phyloP scores from a whole-genome alignment of 2,797 vertebrate species.

The Craterocephalus amniculus region DNA sequence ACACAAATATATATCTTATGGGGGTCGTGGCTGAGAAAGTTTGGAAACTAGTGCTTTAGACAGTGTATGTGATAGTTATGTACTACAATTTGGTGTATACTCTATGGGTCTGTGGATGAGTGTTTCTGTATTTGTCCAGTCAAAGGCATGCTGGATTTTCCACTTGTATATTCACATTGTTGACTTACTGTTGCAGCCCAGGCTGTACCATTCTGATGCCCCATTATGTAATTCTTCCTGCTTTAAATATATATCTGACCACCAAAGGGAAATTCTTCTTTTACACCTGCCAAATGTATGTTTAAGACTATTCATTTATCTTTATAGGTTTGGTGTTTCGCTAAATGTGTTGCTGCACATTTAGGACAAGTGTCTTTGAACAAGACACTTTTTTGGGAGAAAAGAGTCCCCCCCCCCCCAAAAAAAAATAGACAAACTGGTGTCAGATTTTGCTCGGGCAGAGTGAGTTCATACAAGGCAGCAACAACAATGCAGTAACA shows the following conservation, averaged over 20 bases:
- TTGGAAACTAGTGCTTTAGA: not conserved
- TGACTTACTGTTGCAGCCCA: no score
- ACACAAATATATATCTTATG: no score
- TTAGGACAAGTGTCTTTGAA: not conserved
- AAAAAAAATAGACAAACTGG: not conserved
- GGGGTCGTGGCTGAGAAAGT: no score
- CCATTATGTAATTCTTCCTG: no score
- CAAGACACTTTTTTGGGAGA: not conserved
- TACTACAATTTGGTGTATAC: not conserved
- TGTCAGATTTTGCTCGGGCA: not conserved
- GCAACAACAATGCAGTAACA: conserved; percentile 47
- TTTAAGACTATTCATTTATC: no score
- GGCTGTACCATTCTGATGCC: no score
- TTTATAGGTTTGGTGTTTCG: not conserved
- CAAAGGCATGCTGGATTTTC: not conserved
- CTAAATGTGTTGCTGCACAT: not conserved
- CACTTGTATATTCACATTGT: not conserved
- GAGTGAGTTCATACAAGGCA: not conserved
- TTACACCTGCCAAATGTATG: no score
- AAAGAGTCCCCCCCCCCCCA: no score
- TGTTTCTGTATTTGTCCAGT: not conserved
- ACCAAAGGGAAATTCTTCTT: no score
- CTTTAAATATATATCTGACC: no score
- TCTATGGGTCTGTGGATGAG: not conserved
- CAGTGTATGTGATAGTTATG: not conserved